A percentile compares a stretch with the other conserved stretches of the same genome.
Evolutionary conservation across 2,888 invertebrate genomes (phyloP).

Genomic region (Luperina testacea): DNA sequence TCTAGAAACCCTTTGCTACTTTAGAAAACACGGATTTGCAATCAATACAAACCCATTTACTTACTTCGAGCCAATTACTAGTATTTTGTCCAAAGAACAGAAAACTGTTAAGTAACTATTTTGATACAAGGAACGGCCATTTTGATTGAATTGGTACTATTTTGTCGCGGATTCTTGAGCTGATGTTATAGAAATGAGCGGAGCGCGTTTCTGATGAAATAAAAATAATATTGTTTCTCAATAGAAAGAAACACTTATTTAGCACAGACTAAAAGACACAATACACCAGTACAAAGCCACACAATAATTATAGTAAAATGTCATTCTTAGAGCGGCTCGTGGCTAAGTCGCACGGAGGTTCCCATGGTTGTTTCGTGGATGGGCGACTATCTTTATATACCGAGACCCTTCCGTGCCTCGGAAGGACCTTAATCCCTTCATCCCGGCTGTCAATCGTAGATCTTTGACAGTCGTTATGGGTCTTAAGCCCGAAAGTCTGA

Average conservation of each 20-base stretch:
- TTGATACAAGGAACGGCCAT: constrained; percentile 66
- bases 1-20: neutral
- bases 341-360: neutral
- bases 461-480: neutral
- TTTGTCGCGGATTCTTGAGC: constrained; percentile 51
- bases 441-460: neutral
- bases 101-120: constrained; percentile 61
- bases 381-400: neutral
- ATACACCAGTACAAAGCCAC: too few species aligned
- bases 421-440: neutral
- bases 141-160: constrained; percentile 70
- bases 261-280: too few species aligned
- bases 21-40: constrained; percentile 32
- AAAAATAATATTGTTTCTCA: neutral
- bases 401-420: neutral
- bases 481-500: neutral
- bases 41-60: constrained; percentile 31
- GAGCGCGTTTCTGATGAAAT: neutral
- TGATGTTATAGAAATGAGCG: constrained; percentile 29
- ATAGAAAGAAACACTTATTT: too few species aligned
- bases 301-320: neutral
- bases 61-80: constrained; percentile 16
- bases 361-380: neutral
- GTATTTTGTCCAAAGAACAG: constrained; percentile 36
- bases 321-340: neutral